Conservation (phyloP, 2,113 vertebrate genomes). For the Elachura formosa region DNA sequence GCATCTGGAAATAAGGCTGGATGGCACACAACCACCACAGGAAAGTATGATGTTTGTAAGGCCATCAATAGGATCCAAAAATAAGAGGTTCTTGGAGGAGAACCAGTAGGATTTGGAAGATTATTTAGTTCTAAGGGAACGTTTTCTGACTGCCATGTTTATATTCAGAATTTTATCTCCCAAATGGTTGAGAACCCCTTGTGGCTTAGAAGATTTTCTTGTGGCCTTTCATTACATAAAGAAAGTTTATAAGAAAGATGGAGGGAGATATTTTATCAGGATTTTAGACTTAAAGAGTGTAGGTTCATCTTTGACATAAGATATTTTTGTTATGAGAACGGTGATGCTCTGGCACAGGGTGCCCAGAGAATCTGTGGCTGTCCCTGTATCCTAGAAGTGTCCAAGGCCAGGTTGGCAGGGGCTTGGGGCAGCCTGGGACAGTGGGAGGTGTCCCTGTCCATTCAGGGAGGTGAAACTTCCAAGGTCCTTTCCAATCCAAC, state of each 20-base stretch:
- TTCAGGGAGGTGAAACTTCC: not conserved
- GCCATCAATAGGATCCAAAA: not conserved
- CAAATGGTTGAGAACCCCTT: not conserved
- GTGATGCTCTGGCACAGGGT: not conserved
- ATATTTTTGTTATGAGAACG: not conserved
- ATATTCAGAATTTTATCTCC: not conserved
- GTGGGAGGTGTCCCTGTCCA: not conserved
- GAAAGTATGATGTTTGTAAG: not conserved
- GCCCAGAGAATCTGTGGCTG: not conserved
- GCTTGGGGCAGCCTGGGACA: not conserved
- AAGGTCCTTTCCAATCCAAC: not conserved
- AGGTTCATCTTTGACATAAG: not conserved
- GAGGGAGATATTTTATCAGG: not conserved
- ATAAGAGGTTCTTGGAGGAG: not conserved
- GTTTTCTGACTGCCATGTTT: not conserved
- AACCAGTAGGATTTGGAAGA: not conserved
- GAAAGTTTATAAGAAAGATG: not conserved
- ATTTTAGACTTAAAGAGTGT: not conserved
- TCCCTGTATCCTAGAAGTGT: not conserved
- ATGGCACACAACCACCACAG: not conserved
- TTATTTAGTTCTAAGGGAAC: not conserved
- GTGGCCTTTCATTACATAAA: not conserved
- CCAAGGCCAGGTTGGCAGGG: rapidly evolving
- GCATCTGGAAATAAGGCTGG: not conserved
- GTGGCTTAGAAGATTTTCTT: not conserved